A percentile compares a stretch with the other conserved stretches of the same genome.
Evolutionary conservation across 2,113 vertebrate species (phyloP).

Genomic region (Corydoras sp.): DNA sequence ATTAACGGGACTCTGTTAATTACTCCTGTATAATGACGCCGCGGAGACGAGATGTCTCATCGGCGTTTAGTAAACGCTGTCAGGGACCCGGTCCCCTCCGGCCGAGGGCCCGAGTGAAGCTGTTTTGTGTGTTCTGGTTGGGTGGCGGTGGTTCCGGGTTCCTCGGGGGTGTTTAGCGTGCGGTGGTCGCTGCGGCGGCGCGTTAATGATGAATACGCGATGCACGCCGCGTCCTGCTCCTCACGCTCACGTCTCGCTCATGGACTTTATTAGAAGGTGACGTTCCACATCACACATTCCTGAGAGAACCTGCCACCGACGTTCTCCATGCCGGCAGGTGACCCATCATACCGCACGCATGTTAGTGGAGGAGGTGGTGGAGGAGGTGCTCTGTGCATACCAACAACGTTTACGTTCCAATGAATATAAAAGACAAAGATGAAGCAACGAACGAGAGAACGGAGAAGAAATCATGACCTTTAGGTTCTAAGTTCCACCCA

Average conservation of each 20-base stretch:
- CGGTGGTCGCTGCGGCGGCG: slow-evolving; percentile 33
- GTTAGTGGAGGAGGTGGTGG: slow-evolving; percentile 18
- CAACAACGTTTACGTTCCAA: slow-evolving; percentile 47
- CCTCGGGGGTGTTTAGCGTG: slow-evolving; percentile 30
- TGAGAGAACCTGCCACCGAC: slow-evolving; percentile 35
- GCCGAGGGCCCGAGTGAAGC: no score
- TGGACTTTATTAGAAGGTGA: slow-evolving; percentile 55
- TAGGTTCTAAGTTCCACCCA: no score
- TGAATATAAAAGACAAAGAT: slow-evolving; percentile 24
- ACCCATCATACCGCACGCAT: slow-evolving; percentile 37
- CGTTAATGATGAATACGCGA: slow-evolving; percentile 55
- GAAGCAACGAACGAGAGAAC: no score
- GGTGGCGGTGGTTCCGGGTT: not conserved
- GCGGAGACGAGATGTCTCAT: no score
- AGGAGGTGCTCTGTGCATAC: slow-evolving; percentile 49
- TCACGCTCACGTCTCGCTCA: slow-evolving; percentile 33
- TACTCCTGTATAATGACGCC: no score
- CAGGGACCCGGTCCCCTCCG: no score
- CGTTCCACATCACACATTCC: slow-evolving; percentile 47
- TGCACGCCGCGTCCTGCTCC: slow-evolving; percentile 48
- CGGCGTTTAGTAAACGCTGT: no score
- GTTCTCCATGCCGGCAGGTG: slow-evolving; percentile 13
- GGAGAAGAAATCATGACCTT: no score
- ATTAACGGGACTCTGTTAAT: no score
- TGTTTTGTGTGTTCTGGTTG: no score